phyloP scores from a whole-genome alignment of 2,113 vertebrate genomes.

The Cyprinus carpio region DNA sequence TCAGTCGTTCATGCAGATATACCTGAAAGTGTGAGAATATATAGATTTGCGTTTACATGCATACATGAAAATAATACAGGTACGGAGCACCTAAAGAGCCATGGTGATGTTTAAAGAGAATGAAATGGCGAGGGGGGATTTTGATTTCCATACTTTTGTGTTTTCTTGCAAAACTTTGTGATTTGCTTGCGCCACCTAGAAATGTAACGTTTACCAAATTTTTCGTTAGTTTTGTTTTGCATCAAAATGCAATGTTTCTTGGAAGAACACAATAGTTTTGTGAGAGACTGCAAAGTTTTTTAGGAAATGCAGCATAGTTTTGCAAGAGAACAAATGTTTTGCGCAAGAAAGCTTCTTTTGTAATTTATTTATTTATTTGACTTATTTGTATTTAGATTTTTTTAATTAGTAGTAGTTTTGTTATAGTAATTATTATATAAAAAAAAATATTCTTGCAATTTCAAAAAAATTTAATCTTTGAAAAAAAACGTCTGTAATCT shows the following conservation, averaged over 20 bases:
- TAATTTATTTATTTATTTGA: no score
- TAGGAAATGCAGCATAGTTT: background rate
- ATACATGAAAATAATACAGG: background rate
- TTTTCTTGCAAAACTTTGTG: background rate
- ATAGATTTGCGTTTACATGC: background rate
- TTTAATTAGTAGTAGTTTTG: background rate
- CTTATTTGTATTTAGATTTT: background rate
- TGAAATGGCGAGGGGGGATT: no score
- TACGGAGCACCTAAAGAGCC: background rate
- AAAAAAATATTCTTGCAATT: background rate
- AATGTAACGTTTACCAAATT: no score
- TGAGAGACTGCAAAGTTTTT: no score
- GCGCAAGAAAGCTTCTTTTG: background rate
- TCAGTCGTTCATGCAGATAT: background rate
- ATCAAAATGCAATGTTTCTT: no score
- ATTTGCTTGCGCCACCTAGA: no score
- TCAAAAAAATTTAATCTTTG: no score
- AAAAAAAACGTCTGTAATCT: no score
- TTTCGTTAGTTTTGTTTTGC: no score
- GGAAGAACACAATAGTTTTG: no score
- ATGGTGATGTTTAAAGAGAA: background rate
- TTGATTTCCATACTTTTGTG: background rate
- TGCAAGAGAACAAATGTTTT: background rate
- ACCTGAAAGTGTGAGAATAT: background rate
- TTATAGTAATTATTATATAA: background rate